phyloP scores from a whole-genome alignment of 2,888 invertebrate genomes.

The Gasteruption jaculator region DNA sequence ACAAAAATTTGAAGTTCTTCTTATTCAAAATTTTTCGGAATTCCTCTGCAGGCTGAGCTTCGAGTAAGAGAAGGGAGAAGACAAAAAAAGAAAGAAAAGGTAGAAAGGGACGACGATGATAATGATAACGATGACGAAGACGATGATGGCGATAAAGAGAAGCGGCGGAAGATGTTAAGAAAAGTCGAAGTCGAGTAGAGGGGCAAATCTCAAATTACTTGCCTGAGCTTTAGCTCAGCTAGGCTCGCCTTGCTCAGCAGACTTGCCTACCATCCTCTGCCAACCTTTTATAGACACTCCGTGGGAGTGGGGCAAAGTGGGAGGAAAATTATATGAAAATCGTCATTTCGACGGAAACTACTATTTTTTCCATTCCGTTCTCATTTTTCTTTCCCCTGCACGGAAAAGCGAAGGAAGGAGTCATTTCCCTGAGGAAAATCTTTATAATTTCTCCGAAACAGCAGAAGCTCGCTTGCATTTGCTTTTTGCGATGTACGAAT shows the following conservation, averaged over 20 bases:
- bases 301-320: conserved; percentile 41
- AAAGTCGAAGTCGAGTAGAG: conserved; percentile 31
- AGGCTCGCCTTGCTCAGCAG: conserved; percentile 33
- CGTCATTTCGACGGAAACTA: neutral
- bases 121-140: no score
- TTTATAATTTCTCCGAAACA: no score
- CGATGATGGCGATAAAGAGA: conserved; percentile 15
- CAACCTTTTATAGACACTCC: conserved; percentile 51
- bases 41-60: no score
- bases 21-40: no score
- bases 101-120: conserved; percentile 7
- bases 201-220: conserved; percentile 51
- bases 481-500: no score
- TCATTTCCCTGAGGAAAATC: no score
- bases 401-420: conserved; percentile 1
- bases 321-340: conserved; percentile 23
- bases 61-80: neutral
- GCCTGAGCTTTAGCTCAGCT: conserved; percentile 39
- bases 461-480: no score
- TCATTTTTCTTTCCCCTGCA: conserved; percentile 1
- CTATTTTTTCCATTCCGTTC: neutral
- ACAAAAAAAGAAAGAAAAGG: conserved; percentile 17
- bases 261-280: conserved; percentile 43
- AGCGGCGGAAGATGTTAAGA: conserved; percentile 26
- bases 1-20: no score